phyloP scores from a whole-genome alignment of 2,888 invertebrate genomes.

The Apeira syringaria region DNA sequence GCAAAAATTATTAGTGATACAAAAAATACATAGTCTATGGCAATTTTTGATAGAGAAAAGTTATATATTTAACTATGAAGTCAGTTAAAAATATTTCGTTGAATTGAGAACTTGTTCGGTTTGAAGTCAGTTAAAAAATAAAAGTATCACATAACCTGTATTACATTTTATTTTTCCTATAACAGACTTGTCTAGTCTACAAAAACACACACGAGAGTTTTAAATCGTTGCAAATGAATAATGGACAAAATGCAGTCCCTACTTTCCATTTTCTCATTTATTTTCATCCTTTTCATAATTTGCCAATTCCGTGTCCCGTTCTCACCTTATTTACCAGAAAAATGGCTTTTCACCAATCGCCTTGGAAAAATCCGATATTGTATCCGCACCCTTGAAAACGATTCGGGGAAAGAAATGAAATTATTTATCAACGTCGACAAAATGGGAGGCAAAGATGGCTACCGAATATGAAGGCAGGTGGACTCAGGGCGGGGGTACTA shows the following conservation, averaged over 20 bases:
- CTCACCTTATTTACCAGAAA: conserved; percentile 28
- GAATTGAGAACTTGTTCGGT: too few relatives aligned
- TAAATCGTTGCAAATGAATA: conserved; percentile 8
- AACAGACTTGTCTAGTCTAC: too few relatives aligned
- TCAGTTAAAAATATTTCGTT: too few relatives aligned
- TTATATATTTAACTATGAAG: too few relatives aligned
- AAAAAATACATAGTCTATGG: too few relatives aligned
- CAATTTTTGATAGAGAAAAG: too few relatives aligned
- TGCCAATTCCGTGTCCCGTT: conserved; percentile 21
- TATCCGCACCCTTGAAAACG: conserved; percentile 33
- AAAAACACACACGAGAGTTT: background rate
- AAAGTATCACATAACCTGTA: too few relatives aligned
- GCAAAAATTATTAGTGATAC: too few relatives aligned
- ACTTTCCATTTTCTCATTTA: conserved; percentile 18
- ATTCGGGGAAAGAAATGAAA: conserved; percentile 61
- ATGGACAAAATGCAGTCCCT: conserved; percentile 8
- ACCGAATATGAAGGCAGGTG: conserved; percentile 23
- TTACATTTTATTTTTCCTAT: too few relatives aligned
- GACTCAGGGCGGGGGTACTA: conserved; percentile 23
- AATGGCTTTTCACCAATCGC: conserved; percentile 29
- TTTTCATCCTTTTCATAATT: conserved; percentile 25
- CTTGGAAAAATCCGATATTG: conserved; percentile 24
- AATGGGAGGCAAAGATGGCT: conserved; percentile 50
- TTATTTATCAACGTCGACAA: conserved; percentile 68
- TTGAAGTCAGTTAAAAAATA: too few relatives aligned